Base-by-base conservation (phyloP, 2,797 vertebrate species). In the Micromesistius poutassou region DNA sequence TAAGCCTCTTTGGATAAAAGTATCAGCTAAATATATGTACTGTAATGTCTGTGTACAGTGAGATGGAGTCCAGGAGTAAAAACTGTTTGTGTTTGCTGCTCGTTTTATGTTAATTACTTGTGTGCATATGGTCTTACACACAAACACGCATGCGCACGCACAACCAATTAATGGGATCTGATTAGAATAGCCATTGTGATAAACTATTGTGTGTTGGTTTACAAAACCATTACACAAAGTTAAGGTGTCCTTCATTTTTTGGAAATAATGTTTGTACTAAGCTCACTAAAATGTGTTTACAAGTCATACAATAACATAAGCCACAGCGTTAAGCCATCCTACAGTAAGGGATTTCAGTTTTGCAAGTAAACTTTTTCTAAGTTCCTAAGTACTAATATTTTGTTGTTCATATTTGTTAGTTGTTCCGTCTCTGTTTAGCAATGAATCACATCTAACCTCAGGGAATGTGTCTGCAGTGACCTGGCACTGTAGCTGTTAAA, bases 151-250 rank as follows among this genome's bases (percentile, higher is more conserved):
- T 8, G 7, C 5, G 36, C 22, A 25, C 22, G 8, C 62, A 28
- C 62, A 28, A 25, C 55, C 22, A 62, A 62, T 62, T 62, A n/a
- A 25, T 62, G n/a, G 9, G 8, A 42, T 46, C 71, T 77, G 38
- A 80, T 81, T 75, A 71, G 33, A 79, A 30, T 38, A 31, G 25
- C 73, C 73, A 71, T 78, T 75, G 77, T 84, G 38, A 78, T 72
- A 73, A 46, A 10, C 14, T 30, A 74, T 16, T 77, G 40, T 79
- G 33, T 62, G 75, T 19, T 73, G 74, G 81, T 83, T 28, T 4
- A 19, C 8, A 42, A 46, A 71, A 2, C 36, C 1, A 25, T 40
- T 16, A 66, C 9, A 55, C 71, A 76, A 76, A 38, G 10, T 35
- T 33, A 36, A 46, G 28, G 66, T 9, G 22, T 35, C 71, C 71